Base-by-base conservation (phyloP, 1,140 invertebrate genomes). In the Sesamia nonagrioides region DNA sequence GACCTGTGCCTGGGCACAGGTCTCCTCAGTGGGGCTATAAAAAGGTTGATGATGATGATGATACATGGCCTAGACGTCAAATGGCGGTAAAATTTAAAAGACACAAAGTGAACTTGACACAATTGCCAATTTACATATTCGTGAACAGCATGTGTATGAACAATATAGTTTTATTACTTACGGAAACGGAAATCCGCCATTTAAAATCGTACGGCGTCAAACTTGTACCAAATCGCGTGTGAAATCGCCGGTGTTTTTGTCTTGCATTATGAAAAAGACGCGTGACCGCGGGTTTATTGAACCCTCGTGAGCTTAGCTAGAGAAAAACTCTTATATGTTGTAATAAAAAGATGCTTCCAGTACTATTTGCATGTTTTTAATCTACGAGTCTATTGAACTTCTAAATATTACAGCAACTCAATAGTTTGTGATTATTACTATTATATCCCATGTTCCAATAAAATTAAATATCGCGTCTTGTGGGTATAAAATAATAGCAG, bases 101-200 rank as follows among this genome's bases (percentile, higher is more conserved):
- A 33, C 40, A 50, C 11, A 21, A 15, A 48, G 45, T 48, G 18
- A n/a, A 56, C 56, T 33, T 66, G 74, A 68, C 74, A 52, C 54
- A 61, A 42, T 40, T 42, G 35, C 13, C 33, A 7, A 68, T 66
- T 52, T 60, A 15, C 58, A 68, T 61, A 66, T 37, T 33, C 74
- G 27, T 76, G 58, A 35, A 66, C 35, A 6, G 61, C 15, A 63
- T 68, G 42, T 2, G 7, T 21, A 35, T 40, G 40, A 9, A 27
- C 27, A 68, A 68, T 37, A 63, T 52, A 66, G 48, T 50, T 66
- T 66, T 52, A 45, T 52, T 66, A n/a, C 58, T 68, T 11, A 33
- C 48, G 74, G 74, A 77, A 66, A 77, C 61, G 74, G 74, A 68
- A 27, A 68, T 77, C 74, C 74, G 60, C 48, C n/a, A 68, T 77